A percentile compares a stretch with the other conserved stretches of the same genome.
These are phyloP conservation scores for Eulacestoma nigropectus DNA, from an alignment of 2,113 vertebrate genomes.

Conservation along the genomic window DNA sequence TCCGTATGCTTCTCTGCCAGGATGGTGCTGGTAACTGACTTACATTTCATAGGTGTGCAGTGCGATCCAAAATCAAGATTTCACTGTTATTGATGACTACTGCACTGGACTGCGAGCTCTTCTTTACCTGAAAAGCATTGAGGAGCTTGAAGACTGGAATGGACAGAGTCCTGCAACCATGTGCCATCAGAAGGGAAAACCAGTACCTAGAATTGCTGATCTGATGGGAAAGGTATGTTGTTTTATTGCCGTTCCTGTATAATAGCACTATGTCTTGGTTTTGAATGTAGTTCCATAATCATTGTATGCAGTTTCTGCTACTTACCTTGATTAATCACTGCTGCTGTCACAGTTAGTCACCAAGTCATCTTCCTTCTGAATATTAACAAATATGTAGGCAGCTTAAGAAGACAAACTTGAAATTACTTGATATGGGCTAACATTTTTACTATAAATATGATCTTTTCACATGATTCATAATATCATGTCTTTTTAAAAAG, in stretches of 20 bases:
- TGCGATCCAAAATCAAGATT: conserved; percentile 94
- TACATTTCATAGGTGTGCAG: conserved; percentile 83
- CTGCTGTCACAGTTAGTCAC: background rate
- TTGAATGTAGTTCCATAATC: background rate
- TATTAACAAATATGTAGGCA: background rate
- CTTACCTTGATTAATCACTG: background rate
- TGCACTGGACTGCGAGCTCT: conserved; percentile 85
- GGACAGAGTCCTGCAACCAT: conserved; percentile 86
- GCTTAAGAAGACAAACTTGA: background rate
- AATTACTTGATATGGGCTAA: background rate
- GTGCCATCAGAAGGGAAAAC: conserved; percentile 88
- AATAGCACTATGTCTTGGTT: background rate
- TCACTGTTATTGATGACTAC: conserved; percentile 92
- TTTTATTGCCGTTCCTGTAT: background rate
- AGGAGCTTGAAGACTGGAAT: conserved; percentile 82
- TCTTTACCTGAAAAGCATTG: conserved; percentile 87
- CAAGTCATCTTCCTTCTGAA: background rate
- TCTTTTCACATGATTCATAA: background rate
- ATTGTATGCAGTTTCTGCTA: background rate
- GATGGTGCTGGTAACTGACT: background rate
- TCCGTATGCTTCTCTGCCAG: background rate
- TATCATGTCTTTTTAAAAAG: background rate
- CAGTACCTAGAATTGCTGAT: conserved; percentile 75
- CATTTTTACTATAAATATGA: background rate
- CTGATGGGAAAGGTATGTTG: conserved; percentile 81